Conservation (phyloP, 2,888 invertebrate species). For the Monoplex corrugatus region DNA sequence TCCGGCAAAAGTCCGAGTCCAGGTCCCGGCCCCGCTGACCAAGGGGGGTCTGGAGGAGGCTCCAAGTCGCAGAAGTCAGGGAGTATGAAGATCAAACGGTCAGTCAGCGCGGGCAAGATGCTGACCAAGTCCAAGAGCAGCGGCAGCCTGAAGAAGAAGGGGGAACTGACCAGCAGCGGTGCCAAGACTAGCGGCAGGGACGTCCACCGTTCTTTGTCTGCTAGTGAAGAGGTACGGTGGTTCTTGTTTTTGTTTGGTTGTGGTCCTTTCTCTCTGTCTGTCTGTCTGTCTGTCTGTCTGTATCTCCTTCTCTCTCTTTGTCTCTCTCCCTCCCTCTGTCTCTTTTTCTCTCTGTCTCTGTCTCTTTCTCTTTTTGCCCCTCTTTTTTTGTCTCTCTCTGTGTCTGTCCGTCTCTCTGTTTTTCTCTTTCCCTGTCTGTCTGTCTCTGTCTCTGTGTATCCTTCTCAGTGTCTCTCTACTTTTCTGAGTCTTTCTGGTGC, state of each 20-base stretch:
- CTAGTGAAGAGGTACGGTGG: background rate
- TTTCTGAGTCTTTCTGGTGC: too few species aligned
- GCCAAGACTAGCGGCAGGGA: background rate
- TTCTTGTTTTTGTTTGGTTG: background rate
- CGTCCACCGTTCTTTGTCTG: background rate
- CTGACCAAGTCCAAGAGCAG: conserved; percentile 41
- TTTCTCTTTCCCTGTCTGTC: too few species aligned
- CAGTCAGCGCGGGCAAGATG: background rate
- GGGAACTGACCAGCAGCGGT: background rate
- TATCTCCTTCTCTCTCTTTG: background rate
- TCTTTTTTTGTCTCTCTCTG: too few species aligned
- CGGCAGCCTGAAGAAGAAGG: conserved; percentile 37
- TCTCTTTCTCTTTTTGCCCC: too few species aligned
- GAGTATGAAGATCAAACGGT: conserved; percentile 36
- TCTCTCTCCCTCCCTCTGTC: background rate
- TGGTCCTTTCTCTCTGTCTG: background rate
- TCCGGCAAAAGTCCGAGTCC: background rate
- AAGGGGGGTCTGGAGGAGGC: background rate
- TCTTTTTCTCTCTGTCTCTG: too few species aligned
- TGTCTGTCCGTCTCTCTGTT: too few species aligned
- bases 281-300: background rate
- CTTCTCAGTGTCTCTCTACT: too few species aligned
- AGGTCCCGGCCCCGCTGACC: background rate
- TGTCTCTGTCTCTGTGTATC: too few species aligned
- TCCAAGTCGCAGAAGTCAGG: background rate